phyloP scores from a whole-genome alignment of 2,888 invertebrate genomes.

The Amiota minor region DNA sequence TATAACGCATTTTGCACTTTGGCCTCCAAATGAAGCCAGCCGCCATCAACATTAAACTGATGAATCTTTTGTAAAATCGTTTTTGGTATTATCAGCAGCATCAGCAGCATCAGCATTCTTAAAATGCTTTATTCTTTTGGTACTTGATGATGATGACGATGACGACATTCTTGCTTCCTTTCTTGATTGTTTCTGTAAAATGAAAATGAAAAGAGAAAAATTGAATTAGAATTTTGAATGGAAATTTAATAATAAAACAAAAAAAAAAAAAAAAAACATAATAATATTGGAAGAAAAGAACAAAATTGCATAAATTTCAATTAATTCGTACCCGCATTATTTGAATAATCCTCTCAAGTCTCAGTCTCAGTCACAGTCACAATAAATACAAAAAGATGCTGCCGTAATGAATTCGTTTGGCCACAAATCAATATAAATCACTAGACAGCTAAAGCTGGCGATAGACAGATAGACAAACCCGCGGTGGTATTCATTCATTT shows the following conservation, averaged over 20 bases:
- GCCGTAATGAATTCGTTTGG: slow-evolving; percentile 43
- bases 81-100: background rate
- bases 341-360: background rate
- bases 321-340: slow-evolving; percentile 37
- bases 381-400: slow-evolving; percentile 21
- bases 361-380: background rate
- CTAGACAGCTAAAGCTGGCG: slow-evolving; percentile 11
- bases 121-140: background rate
- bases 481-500: background rate
- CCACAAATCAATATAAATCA: slow-evolving; percentile 35
- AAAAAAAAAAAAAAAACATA: slow-evolving; percentile 6
- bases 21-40: background rate
- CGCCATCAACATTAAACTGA: too few species aligned
- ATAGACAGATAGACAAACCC: background rate
- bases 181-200: slow-evolving; percentile 24
- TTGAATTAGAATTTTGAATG: slow-evolving; percentile 26
- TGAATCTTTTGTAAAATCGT: too few species aligned
- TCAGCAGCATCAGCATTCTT: slow-evolving; percentile 29
- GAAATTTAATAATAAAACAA: background rate
- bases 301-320: slow-evolving; percentile 52
- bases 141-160: background rate
- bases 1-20: slow-evolving; percentile 53
- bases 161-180: background rate
- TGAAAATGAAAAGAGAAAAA: slow-evolving; percentile 24
- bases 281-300: too few species aligned